Percentiles rank a stretch among this genome's conserved stretches.
Conservation (phyloP, 2,113 vertebrate species). For the Coptodon bakossiorum region DNA sequence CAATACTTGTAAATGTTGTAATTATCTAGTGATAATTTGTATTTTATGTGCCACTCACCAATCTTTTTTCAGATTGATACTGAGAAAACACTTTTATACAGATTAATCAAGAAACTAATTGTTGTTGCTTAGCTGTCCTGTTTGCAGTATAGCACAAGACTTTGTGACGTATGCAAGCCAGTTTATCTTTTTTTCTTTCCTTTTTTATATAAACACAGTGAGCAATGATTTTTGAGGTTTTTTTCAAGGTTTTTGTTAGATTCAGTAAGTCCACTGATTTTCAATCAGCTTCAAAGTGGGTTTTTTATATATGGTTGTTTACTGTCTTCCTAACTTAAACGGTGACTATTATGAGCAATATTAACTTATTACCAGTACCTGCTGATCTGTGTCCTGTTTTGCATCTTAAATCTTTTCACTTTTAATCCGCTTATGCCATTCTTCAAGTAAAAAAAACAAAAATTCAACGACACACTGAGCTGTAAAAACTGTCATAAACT, state of each 20-base stretch:
- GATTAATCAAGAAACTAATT: constrained; percentile 37
- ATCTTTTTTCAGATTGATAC: constrained; percentile 56
- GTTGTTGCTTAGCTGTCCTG: constrained; percentile 19
- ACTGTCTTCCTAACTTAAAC: constrained; percentile 53
- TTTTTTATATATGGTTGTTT: constrained; percentile 29
- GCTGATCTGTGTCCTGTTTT: constrained; percentile 30
- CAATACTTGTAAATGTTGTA: constrained; percentile 78
- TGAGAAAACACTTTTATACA: constrained; percentile 59
- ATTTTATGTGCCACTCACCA: constrained; percentile 67
- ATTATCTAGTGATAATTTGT: constrained; percentile 70
- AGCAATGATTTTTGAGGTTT: not conserved
- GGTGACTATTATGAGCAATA: constrained; percentile 51
- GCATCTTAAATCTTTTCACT: constrained; percentile 20
- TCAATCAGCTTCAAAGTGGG: constrained; percentile 23
- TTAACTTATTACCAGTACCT: constrained; percentile 38
- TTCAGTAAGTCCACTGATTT: constrained; percentile 1
- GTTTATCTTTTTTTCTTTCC: not conserved
- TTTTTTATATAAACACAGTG: not conserved
- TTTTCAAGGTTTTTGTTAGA: not conserved
- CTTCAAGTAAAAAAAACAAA: not conserved
- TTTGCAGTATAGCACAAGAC: constrained; percentile 34
- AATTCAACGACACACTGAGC: not conserved
- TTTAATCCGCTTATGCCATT: constrained; percentile 10
- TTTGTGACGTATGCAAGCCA: constrained; percentile 19
- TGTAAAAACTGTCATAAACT: constrained; percentile 5